Conservation (phyloP, 92 coral and sea anemone genomes). For the Ricordea florida region DNA sequence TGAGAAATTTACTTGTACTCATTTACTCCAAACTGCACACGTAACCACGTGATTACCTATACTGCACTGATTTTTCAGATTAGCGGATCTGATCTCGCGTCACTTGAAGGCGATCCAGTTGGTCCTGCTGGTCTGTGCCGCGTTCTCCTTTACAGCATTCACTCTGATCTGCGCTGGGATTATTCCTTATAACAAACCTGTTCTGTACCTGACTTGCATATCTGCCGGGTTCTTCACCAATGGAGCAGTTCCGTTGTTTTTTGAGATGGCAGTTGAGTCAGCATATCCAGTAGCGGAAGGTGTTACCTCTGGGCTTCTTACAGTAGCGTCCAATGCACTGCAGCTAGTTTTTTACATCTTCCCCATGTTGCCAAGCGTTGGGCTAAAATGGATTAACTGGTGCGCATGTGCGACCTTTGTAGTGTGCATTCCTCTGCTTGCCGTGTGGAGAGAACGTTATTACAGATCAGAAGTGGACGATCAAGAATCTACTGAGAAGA, state of each 20-base stretch:
- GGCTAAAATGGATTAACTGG: conserved; percentile 92
- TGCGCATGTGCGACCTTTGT: conserved; percentile 61
- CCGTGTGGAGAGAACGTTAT: conserved; percentile 78
- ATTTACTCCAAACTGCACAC: no score
- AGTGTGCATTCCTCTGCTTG: conserved; percentile 57
- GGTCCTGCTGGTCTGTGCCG: conserved; percentile 64
- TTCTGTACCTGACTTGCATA: conserved; percentile 69
- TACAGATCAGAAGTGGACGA: conserved; percentile 78
- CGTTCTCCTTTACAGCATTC: conserved; percentile 59
- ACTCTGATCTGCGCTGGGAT: conserved; percentile 64
- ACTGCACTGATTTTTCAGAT: conserved; percentile 39
- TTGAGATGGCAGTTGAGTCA: conserved; percentile 88
- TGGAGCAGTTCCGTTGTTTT: conserved; percentile 87
- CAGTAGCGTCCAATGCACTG: conserved; percentile 64
- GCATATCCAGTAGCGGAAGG: conserved; percentile 94
- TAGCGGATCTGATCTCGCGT: conserved; percentile 83
- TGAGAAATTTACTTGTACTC: no score
- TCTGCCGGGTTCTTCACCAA: conserved; percentile 82
- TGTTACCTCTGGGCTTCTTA: conserved; percentile 71
- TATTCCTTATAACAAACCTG: conserved; percentile 57
- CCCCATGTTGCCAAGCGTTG: conserved; percentile 77
- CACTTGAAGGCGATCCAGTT: conserved; percentile 82
- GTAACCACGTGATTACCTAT: neutral
- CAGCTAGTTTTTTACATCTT: conserved; percentile 80
- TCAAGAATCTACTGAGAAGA: neutral